Percentiles rank a stretch among this genome's conserved stretches.
Conservation (phyloP, 2,888 invertebrate genomes). For the Myopa testacea region DNA sequence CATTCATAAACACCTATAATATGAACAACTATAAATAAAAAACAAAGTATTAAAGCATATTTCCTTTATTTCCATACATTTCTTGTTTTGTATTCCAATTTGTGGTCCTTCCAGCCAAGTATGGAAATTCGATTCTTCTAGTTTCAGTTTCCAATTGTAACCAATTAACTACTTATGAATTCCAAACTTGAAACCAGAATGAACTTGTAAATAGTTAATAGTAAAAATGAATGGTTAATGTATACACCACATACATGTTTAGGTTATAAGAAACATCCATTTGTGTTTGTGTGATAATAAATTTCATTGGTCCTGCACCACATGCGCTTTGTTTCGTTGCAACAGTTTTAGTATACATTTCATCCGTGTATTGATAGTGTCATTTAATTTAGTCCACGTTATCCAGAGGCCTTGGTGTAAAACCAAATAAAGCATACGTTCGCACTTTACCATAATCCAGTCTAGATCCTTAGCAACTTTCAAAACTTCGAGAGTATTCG, state of each 20-base stretch:
- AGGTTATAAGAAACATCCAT: not conserved
- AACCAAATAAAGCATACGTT: too few relatives aligned
- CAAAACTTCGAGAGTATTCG: too few relatives aligned
- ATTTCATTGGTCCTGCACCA: conserved; percentile 7
- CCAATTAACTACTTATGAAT: too few relatives aligned
- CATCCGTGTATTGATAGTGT: not conserved
- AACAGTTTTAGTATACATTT: not conserved
- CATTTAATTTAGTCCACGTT: too few relatives aligned
- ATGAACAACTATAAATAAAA: not conserved
- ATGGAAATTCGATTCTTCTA: not conserved
- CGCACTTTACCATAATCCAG: too few relatives aligned
- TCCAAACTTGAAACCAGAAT: not conserved
- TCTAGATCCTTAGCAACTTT: too few relatives aligned
- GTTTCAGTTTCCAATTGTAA: not conserved
- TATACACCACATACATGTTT: not conserved
- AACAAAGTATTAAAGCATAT: not conserved
- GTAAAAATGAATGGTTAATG: not conserved
- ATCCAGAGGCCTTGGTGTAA: too few relatives aligned
- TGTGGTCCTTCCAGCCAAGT: not conserved
- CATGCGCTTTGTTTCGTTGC: not conserved
- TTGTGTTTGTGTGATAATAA: conserved; percentile 28
- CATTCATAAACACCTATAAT: not conserved
- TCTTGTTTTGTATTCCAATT: conserved; percentile 10
- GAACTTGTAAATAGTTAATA: conserved; percentile 18
- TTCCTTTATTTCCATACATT: not conserved